Evolutionary conservation across 2,797 vertebrate species (phyloP), one percentile per base, ranked within the genome.

Genomic region (Megaceryle alcyon): DNA sequence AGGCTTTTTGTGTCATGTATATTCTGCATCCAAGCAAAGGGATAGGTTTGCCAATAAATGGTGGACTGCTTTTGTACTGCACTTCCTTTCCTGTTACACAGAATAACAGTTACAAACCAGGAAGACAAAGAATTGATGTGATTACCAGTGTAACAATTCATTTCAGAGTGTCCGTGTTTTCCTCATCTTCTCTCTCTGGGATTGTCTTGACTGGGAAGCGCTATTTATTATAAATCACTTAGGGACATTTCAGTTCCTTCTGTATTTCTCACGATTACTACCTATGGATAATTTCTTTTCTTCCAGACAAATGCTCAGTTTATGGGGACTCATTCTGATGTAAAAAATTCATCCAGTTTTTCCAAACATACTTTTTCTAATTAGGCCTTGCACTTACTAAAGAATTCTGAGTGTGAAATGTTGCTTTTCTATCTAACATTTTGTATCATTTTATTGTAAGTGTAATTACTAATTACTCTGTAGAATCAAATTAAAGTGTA

Each of bases 171-270:
- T 70, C 90, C 91, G 44, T 3, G 1, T 60, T 95, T 90, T 73
- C 57, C 64, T 94, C 63, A 70, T 48, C 49, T 90, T 73, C 43
- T 82, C 60, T 86, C 48, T 72, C 83, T 64, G 70, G 59, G 43
- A 49, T 64, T 94, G 33, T 61, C 78, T 90, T 94, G 75, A 63
- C 56, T 92, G 72, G 60, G 73, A 95, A 91, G 23, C 11, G 2
- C 81, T 90, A 57, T 88, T 94, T 77, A 44, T 88, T 75, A 85
- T 54, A 96, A 93, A 96, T 85, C 71, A 78, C 51, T 18, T 33
- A 43, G 81, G 41, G 64, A 88, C n/a, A 72, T 35, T 83, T 79
- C 86, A 71, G 41, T 78, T 94, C 68, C 71, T 75, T 25, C 57
- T 85, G 83, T 80, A 83, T 93, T 82, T 89, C 77, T 80, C 28